phyloP scores from a whole-genome alignment of 1,140 invertebrate genomes.

The Megalopta genalis region DNA sequence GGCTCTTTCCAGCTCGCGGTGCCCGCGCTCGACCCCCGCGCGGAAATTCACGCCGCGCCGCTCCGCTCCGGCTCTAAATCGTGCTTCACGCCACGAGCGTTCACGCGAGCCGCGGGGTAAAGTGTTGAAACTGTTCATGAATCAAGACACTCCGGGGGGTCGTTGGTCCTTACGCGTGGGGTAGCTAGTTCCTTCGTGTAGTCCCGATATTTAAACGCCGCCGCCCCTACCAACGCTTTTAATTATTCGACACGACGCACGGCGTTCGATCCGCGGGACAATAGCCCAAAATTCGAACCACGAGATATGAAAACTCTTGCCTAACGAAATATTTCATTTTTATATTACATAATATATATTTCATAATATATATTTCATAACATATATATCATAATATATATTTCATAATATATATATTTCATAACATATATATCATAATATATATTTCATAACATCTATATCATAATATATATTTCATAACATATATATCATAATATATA shows the following conservation, averaged over 20 bases:
- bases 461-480: too few relatives aligned
- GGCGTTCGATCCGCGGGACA: too few relatives aligned
- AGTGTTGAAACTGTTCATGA: constrained; percentile 61
- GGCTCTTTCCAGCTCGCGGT: background rate
- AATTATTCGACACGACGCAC: background rate
- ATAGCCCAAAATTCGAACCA: too few relatives aligned
- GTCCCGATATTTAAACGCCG: constrained; percentile 52
- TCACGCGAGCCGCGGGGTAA: constrained; percentile 56
- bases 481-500: too few relatives aligned
- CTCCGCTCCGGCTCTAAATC: constrained; percentile 57
- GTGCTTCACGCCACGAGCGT: constrained; percentile 57
- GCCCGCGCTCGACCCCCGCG: background rate
- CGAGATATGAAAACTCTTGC: too few relatives aligned
- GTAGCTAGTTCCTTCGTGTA: constrained; percentile 46
- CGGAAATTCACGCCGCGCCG: constrained; percentile 54
- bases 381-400: too few relatives aligned
- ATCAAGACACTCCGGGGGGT: constrained; percentile 64
- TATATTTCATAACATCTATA: too few relatives aligned
- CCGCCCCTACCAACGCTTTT: constrained; percentile 29
- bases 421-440: too few relatives aligned
- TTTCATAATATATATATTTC: too few relatives aligned
- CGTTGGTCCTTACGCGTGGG: constrained; percentile 53
- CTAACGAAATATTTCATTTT: too few relatives aligned
- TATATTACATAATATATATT: too few relatives aligned
- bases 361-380: too few relatives aligned